These are phyloP conservation scores for Leptodactylus fuscus DNA, from an alignment of 2,113 vertebrate species.

Conservation along the genomic window DNA sequence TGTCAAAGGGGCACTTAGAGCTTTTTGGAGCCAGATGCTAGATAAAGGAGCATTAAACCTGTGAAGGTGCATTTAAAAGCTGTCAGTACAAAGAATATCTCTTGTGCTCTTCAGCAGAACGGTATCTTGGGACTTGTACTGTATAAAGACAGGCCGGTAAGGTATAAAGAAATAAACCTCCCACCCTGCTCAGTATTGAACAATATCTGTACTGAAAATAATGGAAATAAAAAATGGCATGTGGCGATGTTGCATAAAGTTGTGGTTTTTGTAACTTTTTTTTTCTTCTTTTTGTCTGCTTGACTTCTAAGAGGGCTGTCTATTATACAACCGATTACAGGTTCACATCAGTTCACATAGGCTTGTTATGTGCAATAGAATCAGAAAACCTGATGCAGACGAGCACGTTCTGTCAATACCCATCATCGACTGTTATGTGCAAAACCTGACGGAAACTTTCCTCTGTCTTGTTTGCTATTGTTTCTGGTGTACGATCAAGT, in stretches of 20 bases:
- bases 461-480: no score
- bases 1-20: conserved; percentile 26
- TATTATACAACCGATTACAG: no score
- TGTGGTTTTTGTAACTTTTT: no score
- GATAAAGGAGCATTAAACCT: conserved; percentile 19
- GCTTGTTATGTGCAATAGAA: no score
- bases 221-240: neutral
- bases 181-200: neutral
- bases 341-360: no score
- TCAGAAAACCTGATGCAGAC: no score
- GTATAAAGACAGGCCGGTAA: neutral
- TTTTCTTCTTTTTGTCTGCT: no score
- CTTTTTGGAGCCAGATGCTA: conserved; percentile 28
- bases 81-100: conserved; percentile 35
- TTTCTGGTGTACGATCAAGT: no score
- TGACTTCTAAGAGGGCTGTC: no score
- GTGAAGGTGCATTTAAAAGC: conserved; percentile 37
- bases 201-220: neutral
- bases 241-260: neutral
- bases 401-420: no score
- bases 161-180: neutral
- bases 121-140: conserved; percentile 12
- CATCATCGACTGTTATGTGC: no score
- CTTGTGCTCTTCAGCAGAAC: conserved; percentile 12
- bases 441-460: no score